Evolutionary conservation across 2,797 vertebrate species (phyloP).

Genomic region (Anguilla marmorata): DNA sequence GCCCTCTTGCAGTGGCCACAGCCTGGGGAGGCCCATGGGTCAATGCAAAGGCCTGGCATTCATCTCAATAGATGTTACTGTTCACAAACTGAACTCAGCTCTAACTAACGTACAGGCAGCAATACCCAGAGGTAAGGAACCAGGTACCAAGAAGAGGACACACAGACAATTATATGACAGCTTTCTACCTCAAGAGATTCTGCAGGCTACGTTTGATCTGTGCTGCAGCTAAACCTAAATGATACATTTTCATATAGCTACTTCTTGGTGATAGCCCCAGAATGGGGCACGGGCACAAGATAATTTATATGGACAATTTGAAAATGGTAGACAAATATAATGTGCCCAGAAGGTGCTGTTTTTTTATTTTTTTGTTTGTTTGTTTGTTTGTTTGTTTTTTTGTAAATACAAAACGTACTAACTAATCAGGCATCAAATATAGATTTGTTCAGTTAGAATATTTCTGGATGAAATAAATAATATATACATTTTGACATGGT

Average conservation of each 20-base stretch:
- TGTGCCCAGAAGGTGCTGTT: not conserved
- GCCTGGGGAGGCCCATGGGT: constrained; percentile 5
- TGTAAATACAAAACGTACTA: not conserved
- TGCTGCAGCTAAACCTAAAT: constrained; percentile 27
- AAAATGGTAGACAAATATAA: not conserved
- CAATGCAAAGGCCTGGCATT: not conserved
- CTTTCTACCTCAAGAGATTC: not conserved
- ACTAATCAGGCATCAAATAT: too few species aligned
- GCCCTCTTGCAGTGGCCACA: not conserved
- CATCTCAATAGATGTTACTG: constrained; percentile 29
- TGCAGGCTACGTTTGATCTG: constrained; percentile 25
- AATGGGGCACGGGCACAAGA: not conserved
- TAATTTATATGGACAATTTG: not conserved
- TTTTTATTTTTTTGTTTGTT: not conserved
- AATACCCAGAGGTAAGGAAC: not conserved
- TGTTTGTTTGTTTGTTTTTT: not conserved
- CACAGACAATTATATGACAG: not conserved
- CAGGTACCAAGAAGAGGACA: not conserved
- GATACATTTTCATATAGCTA: not conserved
- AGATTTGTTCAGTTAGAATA: too few species aligned
- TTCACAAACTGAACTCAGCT: not conserved
- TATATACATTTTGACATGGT: too few species aligned
- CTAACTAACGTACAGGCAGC: not conserved
- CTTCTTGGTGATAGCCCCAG: not conserved
- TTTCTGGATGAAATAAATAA: too few species aligned